A percentile compares a stretch with the other conserved stretches of the same genome.
These are phyloP conservation scores for Polietes domitor DNA, from an alignment of 2,888 invertebrate species.

Conservation along the genomic window DNA sequence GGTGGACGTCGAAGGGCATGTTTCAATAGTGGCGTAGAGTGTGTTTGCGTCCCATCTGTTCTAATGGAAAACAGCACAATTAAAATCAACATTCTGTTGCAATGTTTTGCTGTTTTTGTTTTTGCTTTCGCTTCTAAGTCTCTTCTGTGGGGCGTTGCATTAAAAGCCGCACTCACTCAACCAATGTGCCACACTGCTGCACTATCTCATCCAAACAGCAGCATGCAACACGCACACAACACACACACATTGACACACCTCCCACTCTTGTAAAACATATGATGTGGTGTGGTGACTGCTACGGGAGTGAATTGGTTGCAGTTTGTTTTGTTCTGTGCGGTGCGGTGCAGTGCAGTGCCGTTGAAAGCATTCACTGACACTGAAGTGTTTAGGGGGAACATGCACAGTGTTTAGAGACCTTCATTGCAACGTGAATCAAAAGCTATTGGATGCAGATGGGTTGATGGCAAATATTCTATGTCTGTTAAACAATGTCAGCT, in stretches of 20 bases:
- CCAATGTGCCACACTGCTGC: not conserved
- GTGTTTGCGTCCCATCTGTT: constrained; percentile 19
- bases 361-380: constrained; percentile 29
- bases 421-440: not conserved
- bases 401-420: constrained; percentile 12
- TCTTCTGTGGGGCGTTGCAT: constrained; percentile 21
- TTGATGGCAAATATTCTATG: too few species aligned
- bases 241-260: too few species aligned
- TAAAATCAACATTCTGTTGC: constrained; percentile 59
- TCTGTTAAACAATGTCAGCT: too few species aligned
- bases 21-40: not conserved
- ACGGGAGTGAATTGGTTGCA: constrained; percentile 14
- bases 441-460: too few species aligned
- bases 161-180: constrained; percentile 10
- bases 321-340: not conserved
- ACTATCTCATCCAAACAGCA: constrained; percentile 25
- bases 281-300: not conserved
- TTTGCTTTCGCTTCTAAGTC: not conserved
- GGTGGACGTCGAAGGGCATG: not conserved
- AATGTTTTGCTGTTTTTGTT: constrained; percentile 38
- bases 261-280: constrained; percentile 15
- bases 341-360: not conserved
- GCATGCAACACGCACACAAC: not conserved
- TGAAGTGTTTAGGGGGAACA: not conserved
- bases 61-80: constrained; percentile 50